Base-by-base conservation (phyloP, 1,140 invertebrate genomes). In the Hypsibius dujardini region DNA sequence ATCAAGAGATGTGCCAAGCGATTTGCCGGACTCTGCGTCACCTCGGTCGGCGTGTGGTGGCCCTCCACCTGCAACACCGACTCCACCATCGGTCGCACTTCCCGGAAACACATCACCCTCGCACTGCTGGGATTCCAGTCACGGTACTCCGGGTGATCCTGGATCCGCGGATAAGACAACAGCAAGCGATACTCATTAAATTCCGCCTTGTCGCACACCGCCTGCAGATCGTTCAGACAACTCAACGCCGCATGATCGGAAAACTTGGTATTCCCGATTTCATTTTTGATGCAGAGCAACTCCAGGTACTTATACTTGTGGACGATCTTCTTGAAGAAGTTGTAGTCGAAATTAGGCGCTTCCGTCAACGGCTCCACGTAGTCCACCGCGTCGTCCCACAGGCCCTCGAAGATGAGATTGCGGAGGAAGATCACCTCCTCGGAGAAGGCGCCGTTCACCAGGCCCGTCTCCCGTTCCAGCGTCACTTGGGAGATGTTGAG, bases 341-440 rank as follows among this genome's bases (percentile, higher is more conserved):
- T 85, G 77, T 85, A 85, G 76, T 91, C 86, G 72, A 83, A 83
- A 3, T 73, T 76, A n/a, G 81, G 86, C 1, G 92, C 80, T 1
- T 86, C 84, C 79, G 90, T 87, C n/a, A 98, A 81, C 0, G 94
- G 94, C 80, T 96, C 90, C 70, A 97, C 88, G 79, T 97, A 98
- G 76, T 96, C 91, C 28, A 95, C 81, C 1, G 90, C 92, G 80
- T 96, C 92, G 80, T 98, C 94, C 94, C 94, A 97, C 81, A 95
- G 92, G 46, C 95, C 95, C 80, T 97, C 94, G 12, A 97, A 84
- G 74, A 97, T 94, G 12, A 97, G 76, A 75, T 81, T 42, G 14
- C 95, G 84, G 1, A 97, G 82, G 78, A 96, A 97, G 0, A 97
- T 83, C 1, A 94, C 85, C 79, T 97, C 95, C 78, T 95, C 92